A percentile compares a stretch with the other conserved stretches of the same genome.
Conservation (phyloP, 2,113 vertebrate genomes). For the Callithrix jacchus region DNA sequence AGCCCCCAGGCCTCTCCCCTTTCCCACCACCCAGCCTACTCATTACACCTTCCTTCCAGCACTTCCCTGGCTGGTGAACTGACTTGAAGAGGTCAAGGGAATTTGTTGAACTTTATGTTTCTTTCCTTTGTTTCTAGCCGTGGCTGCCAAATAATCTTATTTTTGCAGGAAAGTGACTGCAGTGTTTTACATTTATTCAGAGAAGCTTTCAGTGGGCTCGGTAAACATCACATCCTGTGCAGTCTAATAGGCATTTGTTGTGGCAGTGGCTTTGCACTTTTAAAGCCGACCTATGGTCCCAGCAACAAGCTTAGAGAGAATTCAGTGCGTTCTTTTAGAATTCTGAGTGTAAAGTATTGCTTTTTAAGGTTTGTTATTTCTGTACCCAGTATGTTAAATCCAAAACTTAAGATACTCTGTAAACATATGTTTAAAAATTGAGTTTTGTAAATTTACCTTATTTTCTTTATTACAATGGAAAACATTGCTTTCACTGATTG, state of each 20-base stretch:
- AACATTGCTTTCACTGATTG: slow-evolving; percentile 49
- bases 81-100: not conserved
- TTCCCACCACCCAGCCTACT: not conserved
- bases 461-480: slow-evolving; percentile 56
- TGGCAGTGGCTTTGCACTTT: not conserved
- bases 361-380: slow-evolving; percentile 36
- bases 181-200: not conserved
- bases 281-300: not conserved
- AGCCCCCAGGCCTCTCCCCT: not conserved
- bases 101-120: not conserved
- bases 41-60: not conserved
- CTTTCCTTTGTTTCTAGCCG: not conserved
- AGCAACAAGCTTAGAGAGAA: not conserved
- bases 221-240: not conserved
- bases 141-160: not conserved
- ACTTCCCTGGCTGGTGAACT: not conserved
- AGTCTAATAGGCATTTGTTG: not conserved
- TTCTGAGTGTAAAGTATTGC: slow-evolving; percentile 27
- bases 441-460: slow-evolving; percentile 48
- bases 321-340: slow-evolving; percentile 19
- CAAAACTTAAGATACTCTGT: not conserved
- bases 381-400: not conserved
- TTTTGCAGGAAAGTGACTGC: not conserved
- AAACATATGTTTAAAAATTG: slow-evolving; percentile 15
- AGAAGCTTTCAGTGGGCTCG: not conserved